Conservation (phyloP, 2,797 vertebrate species). For the Pelobates cultripes region DNA sequence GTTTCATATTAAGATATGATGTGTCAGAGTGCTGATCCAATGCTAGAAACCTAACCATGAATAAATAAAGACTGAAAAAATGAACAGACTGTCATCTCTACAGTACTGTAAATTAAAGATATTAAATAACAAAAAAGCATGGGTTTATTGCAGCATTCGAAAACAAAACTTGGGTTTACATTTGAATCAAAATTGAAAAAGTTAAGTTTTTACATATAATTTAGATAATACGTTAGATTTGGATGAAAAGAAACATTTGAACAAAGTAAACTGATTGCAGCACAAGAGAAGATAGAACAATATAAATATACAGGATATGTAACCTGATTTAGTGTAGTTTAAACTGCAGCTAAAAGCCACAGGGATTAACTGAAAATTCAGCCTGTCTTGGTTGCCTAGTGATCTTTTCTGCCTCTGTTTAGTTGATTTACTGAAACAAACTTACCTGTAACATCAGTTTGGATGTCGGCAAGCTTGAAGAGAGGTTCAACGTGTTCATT, state of each 20-base stretch:
- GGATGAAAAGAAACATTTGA: conserved; percentile 13
- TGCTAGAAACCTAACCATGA: background rate
- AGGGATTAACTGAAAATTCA: conserved; percentile 54
- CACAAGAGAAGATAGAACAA: conserved; percentile 7
- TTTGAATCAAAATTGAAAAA: background rate
- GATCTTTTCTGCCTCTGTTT: conserved; percentile 45
- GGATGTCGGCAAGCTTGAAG: conserved; percentile 89
- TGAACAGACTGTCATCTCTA: background rate
- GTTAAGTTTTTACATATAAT: background rate
- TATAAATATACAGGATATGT: conserved; percentile 40
- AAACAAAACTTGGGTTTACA: background rate
- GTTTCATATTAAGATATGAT: background rate
- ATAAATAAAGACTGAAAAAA: background rate
- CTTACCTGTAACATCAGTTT: conserved; percentile 83
- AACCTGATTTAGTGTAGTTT: conserved; percentile 55
- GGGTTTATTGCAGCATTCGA: background rate
- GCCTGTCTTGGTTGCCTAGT: conserved; percentile 22
- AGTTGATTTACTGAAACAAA: conserved; percentile 60
- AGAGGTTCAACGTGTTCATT: conserved; percentile 87
- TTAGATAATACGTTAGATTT: background rate
- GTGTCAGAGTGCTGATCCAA: background rate
- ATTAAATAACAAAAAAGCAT: background rate
- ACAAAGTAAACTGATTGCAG: background rate
- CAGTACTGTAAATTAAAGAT: background rate
- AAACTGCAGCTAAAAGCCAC: conserved; percentile 42